Evolutionary conservation across 2,797 vertebrate genomes (phyloP).

Genomic region (Enteromius paludinosus): DNA sequence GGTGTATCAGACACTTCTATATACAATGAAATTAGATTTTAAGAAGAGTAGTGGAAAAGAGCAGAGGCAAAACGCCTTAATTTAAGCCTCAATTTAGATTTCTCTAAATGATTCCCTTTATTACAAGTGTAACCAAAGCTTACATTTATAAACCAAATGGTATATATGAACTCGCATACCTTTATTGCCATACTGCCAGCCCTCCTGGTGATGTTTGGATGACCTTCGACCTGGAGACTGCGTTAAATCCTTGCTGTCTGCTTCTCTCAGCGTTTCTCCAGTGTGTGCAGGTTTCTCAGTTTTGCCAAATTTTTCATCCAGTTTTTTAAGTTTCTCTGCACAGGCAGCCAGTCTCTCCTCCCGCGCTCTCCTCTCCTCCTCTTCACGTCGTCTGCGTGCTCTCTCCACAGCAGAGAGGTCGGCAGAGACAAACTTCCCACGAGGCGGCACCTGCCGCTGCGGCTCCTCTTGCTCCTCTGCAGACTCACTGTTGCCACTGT

Average conservation of each 20-base stretch:
- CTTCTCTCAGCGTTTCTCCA: constrained; percentile 79
- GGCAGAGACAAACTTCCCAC: constrained; percentile 89
- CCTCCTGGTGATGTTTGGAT: constrained; percentile 76
- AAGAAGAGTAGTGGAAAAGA: neutral
- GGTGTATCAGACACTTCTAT: constrained; percentile 71
- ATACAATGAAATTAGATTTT: neutral
- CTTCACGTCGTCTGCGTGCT: constrained; percentile 90
- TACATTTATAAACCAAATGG: neutral
- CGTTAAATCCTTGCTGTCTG: constrained; percentile 75
- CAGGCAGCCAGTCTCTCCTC: constrained; percentile 95
- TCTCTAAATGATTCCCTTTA: neutral
- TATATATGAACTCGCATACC: constrained; percentile 70
- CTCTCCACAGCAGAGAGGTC: constrained; percentile 94
- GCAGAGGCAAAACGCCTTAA: neutral
- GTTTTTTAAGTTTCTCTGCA: constrained; percentile 94
- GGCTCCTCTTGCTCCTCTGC: constrained; percentile 86
- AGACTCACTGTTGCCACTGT: constrained; percentile 72
- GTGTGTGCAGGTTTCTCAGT: constrained; percentile 82
- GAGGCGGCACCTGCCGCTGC: constrained; percentile 72
- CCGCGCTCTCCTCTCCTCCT: constrained; percentile 91
- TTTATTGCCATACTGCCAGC: constrained; percentile 79
- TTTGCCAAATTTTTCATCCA: constrained; percentile 92
- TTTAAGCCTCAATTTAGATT: neutral
- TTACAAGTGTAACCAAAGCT: neutral
- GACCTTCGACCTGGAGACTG: constrained; percentile 79